Evolutionary conservation across 2,797 vertebrate species (phyloP).

Genomic region (Erpetoichthys calabaricus): DNA sequence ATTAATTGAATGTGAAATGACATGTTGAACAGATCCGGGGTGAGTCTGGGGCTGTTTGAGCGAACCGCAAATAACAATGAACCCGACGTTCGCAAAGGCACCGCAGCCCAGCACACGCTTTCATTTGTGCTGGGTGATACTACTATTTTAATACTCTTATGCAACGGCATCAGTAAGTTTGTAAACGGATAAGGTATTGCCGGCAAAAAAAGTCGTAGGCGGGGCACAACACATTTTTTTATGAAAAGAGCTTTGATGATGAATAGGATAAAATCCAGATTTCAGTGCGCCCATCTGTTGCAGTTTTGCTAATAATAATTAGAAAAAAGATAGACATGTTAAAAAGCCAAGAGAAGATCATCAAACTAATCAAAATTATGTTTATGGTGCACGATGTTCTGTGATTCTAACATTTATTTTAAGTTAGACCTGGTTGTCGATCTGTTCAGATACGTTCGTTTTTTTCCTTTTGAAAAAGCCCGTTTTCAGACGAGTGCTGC

Average conservation of each 20-base stretch:
- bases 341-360: not conserved
- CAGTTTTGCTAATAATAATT: slow-evolving; percentile 34
- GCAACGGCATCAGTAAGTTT: slow-evolving; percentile 8
- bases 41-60: slow-evolving; percentile 9
- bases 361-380: not conserved
- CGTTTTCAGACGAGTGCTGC: slow-evolving; percentile 37
- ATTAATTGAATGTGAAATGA: slow-evolving; percentile 18
- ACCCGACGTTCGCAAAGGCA: no score
- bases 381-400: slow-evolving; percentile 1
- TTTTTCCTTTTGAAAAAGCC: slow-evolving; percentile 23
- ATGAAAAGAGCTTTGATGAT: slow-evolving; percentile 14
- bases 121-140: not conserved
- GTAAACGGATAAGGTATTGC: slow-evolving; percentile 21
- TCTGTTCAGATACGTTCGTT: not conserved
- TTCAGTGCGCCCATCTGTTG: slow-evolving; percentile 43
- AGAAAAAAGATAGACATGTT: slow-evolving; percentile 11
- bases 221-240: slow-evolving; percentile 23
- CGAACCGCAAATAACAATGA: slow-evolving; percentile 10
- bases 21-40: slow-evolving; percentile 9
- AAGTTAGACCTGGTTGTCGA: slow-evolving; percentile 24
- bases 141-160: not conserved
- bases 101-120: no score
- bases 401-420: slow-evolving; percentile 21
- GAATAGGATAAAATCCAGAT: slow-evolving; percentile 32
- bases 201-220: slow-evolving; percentile 26